Conservation (phyloP, 2,113 vertebrate species). For the Xenopus borealis region DNA sequence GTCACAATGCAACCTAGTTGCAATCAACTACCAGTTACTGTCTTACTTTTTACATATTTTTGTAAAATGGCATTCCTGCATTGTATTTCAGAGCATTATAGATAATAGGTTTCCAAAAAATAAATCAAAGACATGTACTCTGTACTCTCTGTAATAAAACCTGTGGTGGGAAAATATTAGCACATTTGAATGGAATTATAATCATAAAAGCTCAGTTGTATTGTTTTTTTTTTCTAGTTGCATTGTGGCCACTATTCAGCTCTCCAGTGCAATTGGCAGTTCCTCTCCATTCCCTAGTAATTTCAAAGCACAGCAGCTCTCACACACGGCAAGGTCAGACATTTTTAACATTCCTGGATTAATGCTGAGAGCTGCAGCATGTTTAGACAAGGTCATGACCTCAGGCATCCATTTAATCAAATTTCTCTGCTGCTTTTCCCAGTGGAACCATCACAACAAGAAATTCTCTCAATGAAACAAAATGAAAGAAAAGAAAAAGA, state of each 20-base stretch:
- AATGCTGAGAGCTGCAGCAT: constrained; percentile 80
- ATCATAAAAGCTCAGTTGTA: not conserved
- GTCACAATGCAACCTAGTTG: too few relatives aligned
- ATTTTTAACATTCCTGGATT: constrained; percentile 78
- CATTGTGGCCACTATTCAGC: not conserved
- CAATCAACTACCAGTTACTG: too few relatives aligned
- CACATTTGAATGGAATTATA: too few relatives aligned
- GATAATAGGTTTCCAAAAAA: too few relatives aligned
- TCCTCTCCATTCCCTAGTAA: constrained; percentile 44
- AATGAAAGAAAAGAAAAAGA: constrained; percentile 40
- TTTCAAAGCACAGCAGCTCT: constrained; percentile 58
- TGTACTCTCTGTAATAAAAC: too few relatives aligned
- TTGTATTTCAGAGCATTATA: too few relatives aligned
- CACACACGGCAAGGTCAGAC: constrained; percentile 71
- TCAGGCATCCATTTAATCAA: constrained; percentile 87
- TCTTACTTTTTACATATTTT: too few relatives aligned
- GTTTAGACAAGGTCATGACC: constrained; percentile 81
- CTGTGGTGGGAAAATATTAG: too few relatives aligned
- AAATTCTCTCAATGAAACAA: constrained; percentile 69
- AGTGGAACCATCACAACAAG: constrained; percentile 70
- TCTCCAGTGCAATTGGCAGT: constrained; percentile 34
- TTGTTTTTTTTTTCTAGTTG: not conserved
- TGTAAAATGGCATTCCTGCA: too few relatives aligned
- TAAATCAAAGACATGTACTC: too few relatives aligned
- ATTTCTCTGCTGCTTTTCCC: constrained; percentile 80